Conservation (phyloP, 1,140 invertebrate genomes). For the Amphibalanus amphitrite region DNA sequence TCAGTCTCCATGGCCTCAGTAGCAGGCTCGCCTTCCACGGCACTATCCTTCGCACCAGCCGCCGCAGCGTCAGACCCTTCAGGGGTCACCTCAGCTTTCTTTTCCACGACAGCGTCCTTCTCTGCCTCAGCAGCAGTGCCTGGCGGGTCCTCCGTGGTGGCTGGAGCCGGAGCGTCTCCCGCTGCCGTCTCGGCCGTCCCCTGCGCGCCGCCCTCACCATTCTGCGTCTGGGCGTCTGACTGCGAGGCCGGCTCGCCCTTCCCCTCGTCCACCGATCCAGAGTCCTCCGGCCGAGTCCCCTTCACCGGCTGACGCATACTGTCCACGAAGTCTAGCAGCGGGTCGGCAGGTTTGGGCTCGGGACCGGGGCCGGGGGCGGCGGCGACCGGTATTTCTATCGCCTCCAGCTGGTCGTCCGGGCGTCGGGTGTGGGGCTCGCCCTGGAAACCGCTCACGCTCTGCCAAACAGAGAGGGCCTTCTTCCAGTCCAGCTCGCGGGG, state of each 20-base stretch:
- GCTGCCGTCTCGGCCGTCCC: neutral
- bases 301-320: neutral
- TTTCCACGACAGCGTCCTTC: too few relatives aligned
- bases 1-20: too few relatives aligned
- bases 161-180: neutral
- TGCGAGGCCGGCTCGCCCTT: neutral
- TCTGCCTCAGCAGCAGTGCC: too few relatives aligned
- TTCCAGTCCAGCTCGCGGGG: neutral
- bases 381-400: neutral
- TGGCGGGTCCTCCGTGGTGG: too few relatives aligned
- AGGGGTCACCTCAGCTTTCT: too few relatives aligned
- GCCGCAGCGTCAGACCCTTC: too few relatives aligned
- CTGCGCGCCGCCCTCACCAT: neutral
- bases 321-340: neutral
- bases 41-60: too few relatives aligned
- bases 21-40: too few relatives aligned
- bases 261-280: too few relatives aligned
- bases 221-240: too few relatives aligned
- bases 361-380: too few relatives aligned
- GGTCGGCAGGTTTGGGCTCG: too few relatives aligned
- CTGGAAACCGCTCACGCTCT: neutral
- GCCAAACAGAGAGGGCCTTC: neutral
- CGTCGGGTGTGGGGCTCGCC: neutral
- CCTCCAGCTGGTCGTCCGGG: neutral
- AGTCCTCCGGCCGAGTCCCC: neutral